Evolutionary conservation across 2,888 invertebrate species (phyloP).

Genomic region (Drosophila seclusa): DNA sequence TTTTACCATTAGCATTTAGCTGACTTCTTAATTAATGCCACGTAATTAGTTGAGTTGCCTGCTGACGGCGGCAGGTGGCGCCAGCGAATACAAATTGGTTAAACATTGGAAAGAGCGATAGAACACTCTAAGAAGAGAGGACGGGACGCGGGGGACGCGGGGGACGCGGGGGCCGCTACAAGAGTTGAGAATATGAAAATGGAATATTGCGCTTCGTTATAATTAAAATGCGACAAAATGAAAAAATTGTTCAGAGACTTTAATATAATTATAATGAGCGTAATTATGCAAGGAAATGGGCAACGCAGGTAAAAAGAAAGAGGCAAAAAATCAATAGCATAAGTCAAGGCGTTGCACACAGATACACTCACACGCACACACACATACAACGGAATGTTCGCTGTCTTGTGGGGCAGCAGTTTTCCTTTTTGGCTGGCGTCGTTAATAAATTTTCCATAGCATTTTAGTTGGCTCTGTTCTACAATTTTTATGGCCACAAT

Average conservation of each 20-base stretch:
- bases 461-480: slow-evolving; percentile 61
- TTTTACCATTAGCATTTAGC: slow-evolving; percentile 55
- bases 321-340: slow-evolving; percentile 47
- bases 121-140: background rate
- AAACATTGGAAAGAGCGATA: slow-evolving; percentile 8
- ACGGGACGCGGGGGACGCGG: fast-evolving
- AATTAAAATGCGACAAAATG: slow-evolving; percentile 70
- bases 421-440: slow-evolving; percentile 54
- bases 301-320: slow-evolving; percentile 27
- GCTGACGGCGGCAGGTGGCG: slow-evolving; percentile 58
- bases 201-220: slow-evolving; percentile 30
- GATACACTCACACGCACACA: slow-evolving; percentile 8
- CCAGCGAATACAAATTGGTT: slow-evolving; percentile 38
- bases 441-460: slow-evolving; percentile 63
- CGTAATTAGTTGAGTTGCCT: slow-evolving; percentile 71
- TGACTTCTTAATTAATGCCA: slow-evolving; percentile 71
- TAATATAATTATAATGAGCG: slow-evolving; percentile 76
- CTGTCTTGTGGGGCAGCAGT: slow-evolving; percentile 51
- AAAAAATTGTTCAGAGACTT: slow-evolving; percentile 55
- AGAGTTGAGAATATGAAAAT: slow-evolving; percentile 8
- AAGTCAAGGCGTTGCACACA: slow-evolving; percentile 49
- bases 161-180: too few relatives aligned
- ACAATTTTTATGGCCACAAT: slow-evolving; percentile 61
- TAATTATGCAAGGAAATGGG: slow-evolving; percentile 61
- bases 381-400: background rate